Conservation (phyloP, 92 coral and sea anemone species). For the Epizoanthus rinbou region DNA sequence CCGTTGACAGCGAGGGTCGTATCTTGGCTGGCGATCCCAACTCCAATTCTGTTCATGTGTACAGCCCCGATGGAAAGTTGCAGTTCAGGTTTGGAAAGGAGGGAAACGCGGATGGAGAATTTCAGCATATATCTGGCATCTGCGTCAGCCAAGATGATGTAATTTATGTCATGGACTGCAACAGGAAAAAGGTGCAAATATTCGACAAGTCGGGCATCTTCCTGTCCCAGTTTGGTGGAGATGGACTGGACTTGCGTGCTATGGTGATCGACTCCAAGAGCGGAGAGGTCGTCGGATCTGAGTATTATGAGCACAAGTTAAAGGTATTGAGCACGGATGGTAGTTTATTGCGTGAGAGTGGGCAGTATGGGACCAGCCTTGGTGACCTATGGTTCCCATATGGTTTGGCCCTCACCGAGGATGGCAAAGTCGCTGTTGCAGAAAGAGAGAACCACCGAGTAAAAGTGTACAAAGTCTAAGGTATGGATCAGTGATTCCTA, state of each 20-base stretch:
- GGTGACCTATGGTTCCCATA: constrained; percentile 73
- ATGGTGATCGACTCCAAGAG: constrained; percentile 62
- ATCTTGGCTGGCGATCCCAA: constrained; percentile 62
- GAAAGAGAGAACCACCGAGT: constrained; percentile 79
- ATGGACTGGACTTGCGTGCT: constrained; percentile 45
- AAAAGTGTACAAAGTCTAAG: constrained; percentile 69
- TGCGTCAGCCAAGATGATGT: constrained; percentile 48
- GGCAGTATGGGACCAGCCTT: constrained; percentile 66
- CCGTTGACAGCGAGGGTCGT: constrained; percentile 62
- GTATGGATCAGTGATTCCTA: not conserved
- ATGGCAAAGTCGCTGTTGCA: constrained; percentile 82
- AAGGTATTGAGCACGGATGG: constrained; percentile 74
- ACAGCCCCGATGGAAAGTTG: constrained; percentile 58
- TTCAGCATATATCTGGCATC: constrained; percentile 45
- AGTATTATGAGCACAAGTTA: constrained; percentile 63
- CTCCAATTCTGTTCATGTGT: constrained; percentile 54
- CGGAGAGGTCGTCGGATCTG: constrained; percentile 64
- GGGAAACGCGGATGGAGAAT: constrained; percentile 66
- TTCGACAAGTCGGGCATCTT: constrained; percentile 69
- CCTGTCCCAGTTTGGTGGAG: constrained; percentile 61
- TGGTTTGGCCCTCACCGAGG: constrained; percentile 63
- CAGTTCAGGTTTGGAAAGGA: constrained; percentile 69
- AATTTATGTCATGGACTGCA: constrained; percentile 67
- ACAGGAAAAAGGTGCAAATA: constrained; percentile 47
- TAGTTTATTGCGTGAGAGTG: constrained; percentile 59